Evolutionary conservation across 2,113 vertebrate genomes (phyloP).

Genomic region (Notiomystis cincta): DNA sequence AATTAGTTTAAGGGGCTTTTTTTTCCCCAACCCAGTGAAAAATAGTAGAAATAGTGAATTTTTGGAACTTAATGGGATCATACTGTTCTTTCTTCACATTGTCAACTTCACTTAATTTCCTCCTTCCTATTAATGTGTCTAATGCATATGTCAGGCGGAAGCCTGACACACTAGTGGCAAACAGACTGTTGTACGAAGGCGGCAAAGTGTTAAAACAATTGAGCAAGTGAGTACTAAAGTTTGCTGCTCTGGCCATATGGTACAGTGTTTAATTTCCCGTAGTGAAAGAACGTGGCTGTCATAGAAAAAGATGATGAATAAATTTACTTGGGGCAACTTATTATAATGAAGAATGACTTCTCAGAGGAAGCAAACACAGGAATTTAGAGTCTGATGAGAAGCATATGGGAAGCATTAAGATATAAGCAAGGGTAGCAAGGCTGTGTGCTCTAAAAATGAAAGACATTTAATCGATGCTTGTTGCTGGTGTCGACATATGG

Average conservation of each 20-base stretch:
- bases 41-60: slow-evolving; percentile 67
- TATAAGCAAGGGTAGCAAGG: slow-evolving; percentile 64
- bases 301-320: slow-evolving; percentile 80
- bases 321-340: slow-evolving; percentile 81
- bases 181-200: slow-evolving; percentile 77
- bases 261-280: slow-evolving; percentile 82
- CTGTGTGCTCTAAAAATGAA: slow-evolving; percentile 69
- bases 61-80: slow-evolving; percentile 74
- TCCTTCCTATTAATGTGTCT: slow-evolving; percentile 72
- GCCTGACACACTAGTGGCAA: slow-evolving; percentile 73
- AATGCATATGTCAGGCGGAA: slow-evolving; percentile 77
- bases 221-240: slow-evolving; percentile 78
- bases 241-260: slow-evolving; percentile 81
- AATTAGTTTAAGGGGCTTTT: slow-evolving; percentile 52
- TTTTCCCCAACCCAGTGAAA: not conserved
- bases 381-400: slow-evolving; percentile 71
- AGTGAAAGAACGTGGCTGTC: slow-evolving; percentile 79
- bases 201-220: slow-evolving; percentile 85
- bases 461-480: slow-evolving; percentile 73
- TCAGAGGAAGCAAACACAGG: slow-evolving; percentile 70
- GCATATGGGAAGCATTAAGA: slow-evolving; percentile 80
- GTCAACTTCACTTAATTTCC: slow-evolving; percentile 76
- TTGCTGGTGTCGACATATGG: slow-evolving; percentile 74
- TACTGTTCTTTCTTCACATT: slow-evolving; percentile 75
- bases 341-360: slow-evolving; percentile 82